Percentiles rank a stretch among this genome's conserved stretches.
These are phyloP conservation scores for Sylvia atricapilla DNA, from an alignment of 2,113 vertebrate genomes.

Conservation along the genomic window DNA sequence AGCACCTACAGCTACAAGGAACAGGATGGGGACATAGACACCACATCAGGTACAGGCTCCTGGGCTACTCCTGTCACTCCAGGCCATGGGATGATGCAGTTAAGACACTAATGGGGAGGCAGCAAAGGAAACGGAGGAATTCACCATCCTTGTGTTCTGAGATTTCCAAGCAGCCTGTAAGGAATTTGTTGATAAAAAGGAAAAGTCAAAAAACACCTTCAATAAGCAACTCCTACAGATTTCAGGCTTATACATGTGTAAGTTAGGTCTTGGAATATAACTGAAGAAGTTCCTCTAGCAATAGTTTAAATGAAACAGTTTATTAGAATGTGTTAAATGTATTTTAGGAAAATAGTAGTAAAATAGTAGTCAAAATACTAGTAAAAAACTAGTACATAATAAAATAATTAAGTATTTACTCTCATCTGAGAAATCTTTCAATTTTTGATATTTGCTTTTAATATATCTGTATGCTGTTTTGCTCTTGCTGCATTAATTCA, in stretches of 20 bases:
- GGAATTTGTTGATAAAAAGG: not conserved
- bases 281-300: not conserved
- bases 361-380: not conserved
- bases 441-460: not conserved
- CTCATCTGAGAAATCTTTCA: not conserved
- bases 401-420: not conserved
- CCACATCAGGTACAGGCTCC: constrained; percentile 48
- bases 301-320: not conserved
- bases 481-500: not conserved
- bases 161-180: not conserved
- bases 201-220: not conserved
- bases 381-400: not conserved
- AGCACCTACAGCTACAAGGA: constrained; percentile 66
- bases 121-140: not conserved
- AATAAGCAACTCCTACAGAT: not conserved
- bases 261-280: not conserved
- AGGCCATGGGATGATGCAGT: not conserved
- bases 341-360: not conserved
- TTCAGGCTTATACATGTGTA: not conserved
- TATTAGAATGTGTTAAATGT: too few relatives aligned
- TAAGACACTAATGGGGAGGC: rapidly evolving
- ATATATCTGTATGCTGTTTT: rapidly evolving
- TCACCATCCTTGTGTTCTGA: not conserved
- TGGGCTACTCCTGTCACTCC: rapidly evolving
- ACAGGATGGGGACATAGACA: constrained; percentile 62